Evolutionary conservation across 2,113 vertebrate genomes (phyloP).

Genomic region (Hemiprocne comata): DNA sequence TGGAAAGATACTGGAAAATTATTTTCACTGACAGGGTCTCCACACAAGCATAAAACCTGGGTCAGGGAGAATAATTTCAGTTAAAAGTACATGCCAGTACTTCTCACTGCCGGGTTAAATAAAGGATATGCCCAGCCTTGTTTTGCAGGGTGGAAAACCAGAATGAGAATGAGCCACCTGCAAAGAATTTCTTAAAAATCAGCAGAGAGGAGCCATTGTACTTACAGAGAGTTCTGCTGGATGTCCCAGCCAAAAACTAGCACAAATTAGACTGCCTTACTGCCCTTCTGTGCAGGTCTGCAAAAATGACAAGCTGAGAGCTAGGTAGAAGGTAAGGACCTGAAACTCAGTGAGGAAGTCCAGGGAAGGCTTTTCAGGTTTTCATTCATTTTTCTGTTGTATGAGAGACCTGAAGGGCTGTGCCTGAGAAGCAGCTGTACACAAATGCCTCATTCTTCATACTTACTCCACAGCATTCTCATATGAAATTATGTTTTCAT

Average conservation of each 20-base stretch:
- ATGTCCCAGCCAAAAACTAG: not conserved
- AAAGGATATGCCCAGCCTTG: not conserved
- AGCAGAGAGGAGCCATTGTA: not conserved
- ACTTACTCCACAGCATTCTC: not conserved
- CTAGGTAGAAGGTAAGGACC: not conserved
- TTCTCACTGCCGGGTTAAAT: not conserved
- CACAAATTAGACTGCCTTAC: not conserved
- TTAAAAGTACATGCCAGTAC: not conserved
- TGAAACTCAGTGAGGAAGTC: not conserved
- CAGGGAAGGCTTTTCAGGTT: not conserved
- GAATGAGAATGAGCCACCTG: not conserved
- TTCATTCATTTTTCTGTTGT: not conserved
- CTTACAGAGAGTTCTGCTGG: not conserved
- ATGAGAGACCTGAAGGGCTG: not conserved
- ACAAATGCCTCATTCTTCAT: not conserved
- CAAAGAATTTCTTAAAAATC: not conserved
- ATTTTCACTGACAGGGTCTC: not conserved
- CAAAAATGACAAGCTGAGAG: not conserved
- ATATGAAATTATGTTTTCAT: not conserved
- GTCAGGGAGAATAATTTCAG: not conserved
- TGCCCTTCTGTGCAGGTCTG: not conserved
- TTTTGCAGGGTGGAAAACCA: not conserved
- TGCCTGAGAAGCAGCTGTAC: not conserved
- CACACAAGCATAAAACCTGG: not conserved
- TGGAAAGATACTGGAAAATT: not conserved